Evolutionary conservation across 1,140 invertebrate species (phyloP), one percentile per base, ranked within the genome.

Genomic region (Maconellicoccus hirsutus): DNA sequence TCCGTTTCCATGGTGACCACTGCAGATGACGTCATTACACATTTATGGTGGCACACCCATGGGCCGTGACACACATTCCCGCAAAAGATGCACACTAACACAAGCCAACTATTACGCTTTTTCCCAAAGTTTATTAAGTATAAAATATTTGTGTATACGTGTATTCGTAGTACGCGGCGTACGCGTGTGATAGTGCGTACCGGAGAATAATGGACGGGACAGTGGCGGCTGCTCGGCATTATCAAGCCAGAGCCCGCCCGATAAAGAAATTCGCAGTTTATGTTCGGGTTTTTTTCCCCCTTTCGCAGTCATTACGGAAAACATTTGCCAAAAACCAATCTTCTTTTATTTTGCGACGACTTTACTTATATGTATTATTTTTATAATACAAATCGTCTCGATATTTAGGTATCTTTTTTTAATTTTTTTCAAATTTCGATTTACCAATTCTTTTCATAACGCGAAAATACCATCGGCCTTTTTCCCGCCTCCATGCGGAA

Each of bases 41-140:
- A 66, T 66, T 66, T 66, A 66, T 66, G 61, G 61, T 66, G 61
- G 61, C 61, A 66, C 61, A 66, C 61, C 61, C 61, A 66, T 66
- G 61, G 61, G 61, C 61, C 61, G 61, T 66, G 61, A 66, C 61
- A 66, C 61, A 66, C 61, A 66, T 66, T 66, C 25, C 42, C 61
- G 61, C 61, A 66, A 25, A 66, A 66, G 22, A 66, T 66, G 61
- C 61, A 66, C 61, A 66, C 61, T 23, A 66, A 66, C 61, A 66
- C 61, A 66, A 66, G 61, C 25, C 22, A 66, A 66, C 21, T 66
- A 66, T 26, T 52, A 52, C 42, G 42, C 42, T 52, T 52, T 52
- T 52, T 52, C 42, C 42, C 10, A 52, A 52, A 52, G 42, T 52
- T 66, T 66, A 66, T 66, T 66, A 66, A 66, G 61, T 52, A 52